Base-by-base conservation (phyloP, 2,797 vertebrate genomes). In the Hapalemur alaotrensis region DNA sequence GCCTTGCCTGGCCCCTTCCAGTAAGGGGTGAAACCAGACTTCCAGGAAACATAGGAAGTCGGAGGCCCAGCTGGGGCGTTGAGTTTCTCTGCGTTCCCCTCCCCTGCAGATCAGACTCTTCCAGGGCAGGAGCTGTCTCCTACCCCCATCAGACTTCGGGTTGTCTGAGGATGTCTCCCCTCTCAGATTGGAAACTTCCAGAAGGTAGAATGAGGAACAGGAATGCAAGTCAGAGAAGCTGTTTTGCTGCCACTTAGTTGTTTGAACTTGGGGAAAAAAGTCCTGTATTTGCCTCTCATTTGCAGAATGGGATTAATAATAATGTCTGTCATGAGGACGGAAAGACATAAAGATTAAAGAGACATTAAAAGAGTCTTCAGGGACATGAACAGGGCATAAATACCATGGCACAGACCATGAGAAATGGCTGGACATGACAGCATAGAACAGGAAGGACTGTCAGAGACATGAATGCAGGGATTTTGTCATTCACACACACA, bases 231-330 rank as follows among this genome's bases (percentile, higher is more conserved):
- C 61, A 63, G 65, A 43, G 41, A 52, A 75, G 52, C 72, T 52
- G 48, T 75, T 79, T 93, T 75, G 76, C 75, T 92, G 70, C 79
- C 48, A 59, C 32, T 75, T 57, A 75, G 28, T 12, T 89, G 46
- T 61, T 80, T 63, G 50, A 50, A 70, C 81, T 85, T 88, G 35
- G 28, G 28, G 61, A 18, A 43, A 70, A 63, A 88, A 54, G 61
- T 52, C 54, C 28, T 89, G 1, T 67, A 32, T 70, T 84, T 70
- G 67, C 59, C 61, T 93, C 61, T 89, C 59, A 57, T 89, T 50
- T 91, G 82, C 76, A 85, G 96, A 89, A 73, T 41, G 82, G 48
- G 67, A 73, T 76, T 87, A 54, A 87, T 76, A 23, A 46, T 61
- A 70, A 41, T 32, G 70, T 14, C 38, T 25, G 23, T 54, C 32